Conservation (phyloP, 2,113 vertebrate species). For the Acinonyx jubatus region DNA sequence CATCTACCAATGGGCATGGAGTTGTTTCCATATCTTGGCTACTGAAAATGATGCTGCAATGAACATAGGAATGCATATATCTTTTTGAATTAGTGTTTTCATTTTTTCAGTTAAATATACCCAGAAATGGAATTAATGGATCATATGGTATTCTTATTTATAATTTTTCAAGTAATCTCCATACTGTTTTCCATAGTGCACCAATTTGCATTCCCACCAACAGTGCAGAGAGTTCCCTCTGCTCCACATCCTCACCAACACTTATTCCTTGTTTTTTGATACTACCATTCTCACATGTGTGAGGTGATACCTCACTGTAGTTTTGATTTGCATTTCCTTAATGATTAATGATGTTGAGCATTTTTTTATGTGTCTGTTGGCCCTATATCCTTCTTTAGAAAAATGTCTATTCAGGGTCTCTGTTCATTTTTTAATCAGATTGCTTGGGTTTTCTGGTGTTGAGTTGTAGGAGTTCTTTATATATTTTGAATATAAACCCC, state of each 20-base stretch:
- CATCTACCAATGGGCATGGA: not conserved
- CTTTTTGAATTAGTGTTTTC: not conserved
- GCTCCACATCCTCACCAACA: not conserved
- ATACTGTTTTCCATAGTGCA: not conserved
- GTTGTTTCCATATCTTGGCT: not conserved
- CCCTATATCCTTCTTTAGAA: not conserved
- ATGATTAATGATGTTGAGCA: not conserved
- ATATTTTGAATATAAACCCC: not conserved
- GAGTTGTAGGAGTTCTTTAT: not conserved
- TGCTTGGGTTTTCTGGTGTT: not conserved
- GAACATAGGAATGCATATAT: not conserved
- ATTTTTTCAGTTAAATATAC: not conserved
- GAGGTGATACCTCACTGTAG: not conserved
- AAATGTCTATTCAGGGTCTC: not conserved
- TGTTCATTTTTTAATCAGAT: not conserved
- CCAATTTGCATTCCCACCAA: not conserved
- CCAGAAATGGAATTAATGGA: not conserved
- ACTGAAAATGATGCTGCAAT: not conserved
- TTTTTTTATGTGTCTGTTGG: not conserved
- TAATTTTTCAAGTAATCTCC: not conserved
- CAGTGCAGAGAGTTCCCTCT: not conserved
- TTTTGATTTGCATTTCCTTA: not conserved
- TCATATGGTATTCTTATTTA: not conserved
- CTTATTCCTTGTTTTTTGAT: not conserved
- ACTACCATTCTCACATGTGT: not conserved